Evolutionary conservation across 2,113 vertebrate genomes (phyloP).

Genomic region (Mungos mungo): DNA sequence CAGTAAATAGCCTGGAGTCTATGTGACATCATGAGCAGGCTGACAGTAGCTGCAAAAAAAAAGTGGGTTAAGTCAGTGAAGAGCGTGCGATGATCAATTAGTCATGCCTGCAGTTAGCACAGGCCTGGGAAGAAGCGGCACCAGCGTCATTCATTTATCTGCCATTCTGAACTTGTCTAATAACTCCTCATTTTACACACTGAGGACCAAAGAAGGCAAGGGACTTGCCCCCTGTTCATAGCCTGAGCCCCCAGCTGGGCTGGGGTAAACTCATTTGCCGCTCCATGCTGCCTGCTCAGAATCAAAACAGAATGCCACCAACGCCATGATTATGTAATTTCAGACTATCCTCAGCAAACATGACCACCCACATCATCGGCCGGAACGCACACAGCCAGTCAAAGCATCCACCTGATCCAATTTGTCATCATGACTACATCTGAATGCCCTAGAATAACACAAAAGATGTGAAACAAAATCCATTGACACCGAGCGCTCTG

Average conservation of each 20-base stretch:
- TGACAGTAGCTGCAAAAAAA: neutral
- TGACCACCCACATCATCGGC: neutral
- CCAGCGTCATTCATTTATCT: neutral
- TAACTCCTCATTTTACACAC: neutral
- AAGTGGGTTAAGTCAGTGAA: neutral
- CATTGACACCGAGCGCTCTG: neutral
- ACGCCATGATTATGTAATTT: neutral
- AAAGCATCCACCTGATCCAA: neutral
- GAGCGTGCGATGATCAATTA: neutral
- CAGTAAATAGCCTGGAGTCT: neutral
- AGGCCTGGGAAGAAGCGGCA: neutral
- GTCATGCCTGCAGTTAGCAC: conserved; percentile 24
- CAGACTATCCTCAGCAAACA: conserved; percentile 11
- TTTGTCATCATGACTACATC: neutral
- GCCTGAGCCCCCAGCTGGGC: neutral
- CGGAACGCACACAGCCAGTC: neutral
- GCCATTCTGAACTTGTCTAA: neutral
- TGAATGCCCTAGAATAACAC: neutral
- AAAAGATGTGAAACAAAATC: conserved; percentile 1
- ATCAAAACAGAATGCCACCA: conserved; percentile 20
- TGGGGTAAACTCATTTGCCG: neutral
- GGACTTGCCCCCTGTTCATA: neutral
- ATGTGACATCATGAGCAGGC: too few relatives aligned
- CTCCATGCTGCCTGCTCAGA: neutral
- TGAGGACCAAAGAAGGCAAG: neutral